Conservation (phyloP, 64 coral and sea anemone species). For the Stylophora pistillata region DNA sequence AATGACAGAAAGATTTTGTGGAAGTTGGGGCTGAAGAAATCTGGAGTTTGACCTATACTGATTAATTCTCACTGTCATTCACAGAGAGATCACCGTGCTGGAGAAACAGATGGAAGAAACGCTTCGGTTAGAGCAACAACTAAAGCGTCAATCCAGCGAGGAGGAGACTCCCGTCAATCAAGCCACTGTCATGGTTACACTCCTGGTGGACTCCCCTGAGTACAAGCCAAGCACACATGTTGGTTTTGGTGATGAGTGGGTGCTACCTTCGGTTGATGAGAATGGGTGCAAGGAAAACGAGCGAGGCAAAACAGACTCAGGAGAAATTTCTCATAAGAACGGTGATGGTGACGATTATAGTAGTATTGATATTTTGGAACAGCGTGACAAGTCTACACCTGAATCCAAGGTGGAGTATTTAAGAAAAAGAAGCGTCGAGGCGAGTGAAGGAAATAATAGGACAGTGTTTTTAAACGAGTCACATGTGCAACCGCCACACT, state of each 20-base stretch:
- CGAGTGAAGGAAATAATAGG: neutral
- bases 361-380: neutral
- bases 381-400: neutral
- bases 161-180: neutral
- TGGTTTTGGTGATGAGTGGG: neutral
- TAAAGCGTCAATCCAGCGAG: neutral
- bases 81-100: slow-evolving; percentile 28
- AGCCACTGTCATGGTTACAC: neutral
- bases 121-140: slow-evolving; percentile 5
- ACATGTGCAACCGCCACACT: neutral
- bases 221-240: neutral
- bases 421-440: too few relatives aligned
- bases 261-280: neutral
- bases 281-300: neutral
- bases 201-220: neutral
- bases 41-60: neutral
- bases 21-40: too few relatives aligned
- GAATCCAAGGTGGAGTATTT: too few relatives aligned
- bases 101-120: slow-evolving; percentile 42
- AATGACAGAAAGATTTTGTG: too few relatives aligned
- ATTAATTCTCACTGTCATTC: neutral
- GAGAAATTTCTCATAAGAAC: neutral
- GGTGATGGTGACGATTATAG: neutral
- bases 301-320: neutral
- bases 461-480: neutral